Evolutionary conservation across 1,140 invertebrate species (phyloP), one percentile per base, ranked within the genome.

Genomic region (Drosophila baimaii): DNA sequence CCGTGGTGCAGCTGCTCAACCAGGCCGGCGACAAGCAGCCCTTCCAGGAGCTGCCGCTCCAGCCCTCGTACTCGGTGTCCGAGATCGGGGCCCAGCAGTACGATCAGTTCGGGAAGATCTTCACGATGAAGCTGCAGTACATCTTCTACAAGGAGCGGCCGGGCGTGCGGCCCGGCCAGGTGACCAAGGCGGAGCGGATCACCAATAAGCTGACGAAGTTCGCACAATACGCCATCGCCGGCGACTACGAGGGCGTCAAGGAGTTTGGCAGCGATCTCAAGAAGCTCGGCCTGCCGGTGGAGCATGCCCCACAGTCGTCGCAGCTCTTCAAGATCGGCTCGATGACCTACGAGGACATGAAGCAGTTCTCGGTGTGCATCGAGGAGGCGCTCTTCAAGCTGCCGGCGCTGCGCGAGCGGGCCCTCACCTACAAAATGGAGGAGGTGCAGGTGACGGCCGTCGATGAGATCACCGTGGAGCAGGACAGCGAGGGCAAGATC

Each of bases 81-180:
- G 97, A 97, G 63, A 96, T 98, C 15, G 96, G 96, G n/a, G 96
- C 98, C 25, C 98, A 99, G 92, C 98, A 99, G 92, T 99, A 97
- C 92, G 99, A 99, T 93, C 96, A 98, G 89, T 99, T 97, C 92
- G 98, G 98, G 5, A 99, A 99, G 93, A 99, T 99, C 80, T 99
- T 99, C 93, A 99, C 99, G 0, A 95, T 99, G 15, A 99, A 99
- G 93, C 93, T 99, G 43, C 98, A 99, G 91, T 99, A 99, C 90
- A 96, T 99, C 31, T 98, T 99, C 92, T 99, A 99, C 92, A 99
- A 99, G 92, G 99, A 99, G 92, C 94, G 98, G 27, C 98, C 99
- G 0, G 99, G 99, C 5, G 97, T 99, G 13, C 92, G 98, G 81
- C 97, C 98, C 0, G 99, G 98, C 12, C 97, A 99, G 92, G 97